Evolutionary conservation across 1,140 invertebrate genomes (phyloP).

Genomic region (Anastrepha ludens): DNA sequence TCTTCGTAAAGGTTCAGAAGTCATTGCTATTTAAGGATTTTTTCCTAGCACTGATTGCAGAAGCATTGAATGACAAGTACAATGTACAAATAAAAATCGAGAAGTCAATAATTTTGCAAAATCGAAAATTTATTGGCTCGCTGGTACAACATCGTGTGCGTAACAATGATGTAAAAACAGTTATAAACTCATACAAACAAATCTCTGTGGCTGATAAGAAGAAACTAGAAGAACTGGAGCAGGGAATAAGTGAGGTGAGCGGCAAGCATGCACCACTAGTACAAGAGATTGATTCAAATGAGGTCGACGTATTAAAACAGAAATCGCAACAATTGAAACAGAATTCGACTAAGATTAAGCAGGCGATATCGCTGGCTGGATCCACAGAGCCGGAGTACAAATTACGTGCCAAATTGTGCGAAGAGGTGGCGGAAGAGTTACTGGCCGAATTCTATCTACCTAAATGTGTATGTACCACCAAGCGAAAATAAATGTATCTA

Average conservation of each 20-base stretch:
- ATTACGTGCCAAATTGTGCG: constrained; percentile 70
- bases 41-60: constrained; percentile 83
- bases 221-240: constrained; percentile 48
- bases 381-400: constrained; percentile 69
- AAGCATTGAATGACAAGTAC: constrained; percentile 85
- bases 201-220: constrained; percentile 68
- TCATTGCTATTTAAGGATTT: constrained; percentile 84
- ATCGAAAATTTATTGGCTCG: constrained; percentile 82
- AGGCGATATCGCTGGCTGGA: constrained; percentile 55
- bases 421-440: constrained; percentile 68
- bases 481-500: background rate
- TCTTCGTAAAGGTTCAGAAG: constrained; percentile 81
- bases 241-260: background rate
- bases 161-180: constrained; percentile 78
- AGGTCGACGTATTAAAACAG: constrained; percentile 62
- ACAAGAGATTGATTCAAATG: constrained; percentile 71
- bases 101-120: constrained; percentile 78
- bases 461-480: constrained; percentile 65
- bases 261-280: constrained; percentile 57
- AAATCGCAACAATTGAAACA: constrained; percentile 59
- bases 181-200: constrained; percentile 63
- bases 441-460: constrained; percentile 76
- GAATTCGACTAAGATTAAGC: constrained; percentile 52
- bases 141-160: constrained; percentile 84
- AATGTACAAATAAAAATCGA: constrained; percentile 79